phyloP scores from a whole-genome alignment of 2,797 vertebrate genomes.

The Gypaetus barbatus region DNA sequence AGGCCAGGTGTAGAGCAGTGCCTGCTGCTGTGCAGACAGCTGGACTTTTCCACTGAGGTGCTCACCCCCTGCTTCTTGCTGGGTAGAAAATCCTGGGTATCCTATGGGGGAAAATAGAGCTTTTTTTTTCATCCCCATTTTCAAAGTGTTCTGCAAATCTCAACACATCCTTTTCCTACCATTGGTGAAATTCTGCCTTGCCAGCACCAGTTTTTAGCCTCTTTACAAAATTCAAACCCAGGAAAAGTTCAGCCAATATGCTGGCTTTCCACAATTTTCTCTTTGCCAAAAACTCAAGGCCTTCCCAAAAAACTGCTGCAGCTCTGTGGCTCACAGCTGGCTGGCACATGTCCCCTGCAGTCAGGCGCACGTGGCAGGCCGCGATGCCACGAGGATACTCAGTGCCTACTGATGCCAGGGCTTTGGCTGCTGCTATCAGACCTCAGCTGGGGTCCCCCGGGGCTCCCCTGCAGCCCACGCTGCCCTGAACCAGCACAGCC shows the following conservation, averaged over 20 bases:
- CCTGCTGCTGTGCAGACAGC: accelerated
- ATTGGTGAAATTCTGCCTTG: not conserved
- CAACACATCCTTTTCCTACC: not conserved
- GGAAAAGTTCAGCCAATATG: not conserved
- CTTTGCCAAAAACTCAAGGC: not conserved
- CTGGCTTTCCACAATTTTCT: not conserved
- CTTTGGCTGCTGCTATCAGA: not conserved
- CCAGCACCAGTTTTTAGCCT: not conserved
- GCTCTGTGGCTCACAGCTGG: accelerated
- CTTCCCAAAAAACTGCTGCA: not conserved
- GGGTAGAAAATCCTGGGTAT: not conserved
- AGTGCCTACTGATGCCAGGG: accelerated
- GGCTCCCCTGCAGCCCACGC: not conserved
- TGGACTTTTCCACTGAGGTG: not conserved
- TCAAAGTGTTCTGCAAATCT: not conserved
- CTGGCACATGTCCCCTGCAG: not conserved
- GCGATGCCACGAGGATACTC: not conserved
- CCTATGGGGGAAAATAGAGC: not conserved
- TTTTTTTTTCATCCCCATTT: not conserved
- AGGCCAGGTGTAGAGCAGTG: not conserved
- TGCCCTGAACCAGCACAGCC: not conserved
- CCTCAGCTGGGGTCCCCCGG: not conserved
- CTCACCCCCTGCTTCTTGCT: not conserved
- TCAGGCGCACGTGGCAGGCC: accelerated
- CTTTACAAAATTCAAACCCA: not conserved